phyloP scores from a whole-genome alignment of 2,888 invertebrate species.

The Harpalus rufipes region DNA sequence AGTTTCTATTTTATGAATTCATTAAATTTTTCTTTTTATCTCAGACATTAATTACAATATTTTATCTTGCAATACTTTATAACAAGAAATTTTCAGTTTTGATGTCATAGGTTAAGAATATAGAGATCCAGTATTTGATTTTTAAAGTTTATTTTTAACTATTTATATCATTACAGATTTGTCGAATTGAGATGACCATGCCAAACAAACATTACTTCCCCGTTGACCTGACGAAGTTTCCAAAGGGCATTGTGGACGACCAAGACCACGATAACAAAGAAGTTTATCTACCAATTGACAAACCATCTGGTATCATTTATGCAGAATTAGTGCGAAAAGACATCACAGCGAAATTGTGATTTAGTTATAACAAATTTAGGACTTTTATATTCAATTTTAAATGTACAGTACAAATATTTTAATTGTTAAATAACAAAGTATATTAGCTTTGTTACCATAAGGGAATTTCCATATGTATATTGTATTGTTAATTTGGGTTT shows the following conservation, averaged over 20 bases:
- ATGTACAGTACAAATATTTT: conserved; percentile 11
- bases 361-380: conserved; percentile 10
- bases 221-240: conserved; percentile 87
- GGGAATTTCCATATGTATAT: not conserved
- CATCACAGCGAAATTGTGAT: conserved; percentile 79
- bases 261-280: conserved; percentile 83
- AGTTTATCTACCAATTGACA: conserved; percentile 88
- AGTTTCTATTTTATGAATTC: conserved; percentile 11
- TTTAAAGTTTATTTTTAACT: conserved; percentile 20
- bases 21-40: conserved; percentile 14
- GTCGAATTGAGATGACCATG: conserved; percentile 86
- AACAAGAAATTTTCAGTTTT: conserved; percentile 22
- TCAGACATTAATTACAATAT: not conserved
- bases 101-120: conserved; percentile 36
- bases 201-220: conserved; percentile 90
- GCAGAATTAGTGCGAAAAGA: conserved; percentile 84
- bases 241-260: conserved; percentile 81
- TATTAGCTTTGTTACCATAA: not conserved
- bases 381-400: conserved; percentile 8
- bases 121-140: not conserved
- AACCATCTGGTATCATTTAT: conserved; percentile 88
- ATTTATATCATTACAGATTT: conserved; percentile 78
- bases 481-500: not conserved
- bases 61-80: conserved; percentile 9
- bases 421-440: not conserved